A percentile compares a stretch with the other conserved stretches of the same genome.
These are phyloP conservation scores for Tinamus guttatus DNA, from an alignment of 2,113 vertebrate species.

Conservation along the genomic window DNA sequence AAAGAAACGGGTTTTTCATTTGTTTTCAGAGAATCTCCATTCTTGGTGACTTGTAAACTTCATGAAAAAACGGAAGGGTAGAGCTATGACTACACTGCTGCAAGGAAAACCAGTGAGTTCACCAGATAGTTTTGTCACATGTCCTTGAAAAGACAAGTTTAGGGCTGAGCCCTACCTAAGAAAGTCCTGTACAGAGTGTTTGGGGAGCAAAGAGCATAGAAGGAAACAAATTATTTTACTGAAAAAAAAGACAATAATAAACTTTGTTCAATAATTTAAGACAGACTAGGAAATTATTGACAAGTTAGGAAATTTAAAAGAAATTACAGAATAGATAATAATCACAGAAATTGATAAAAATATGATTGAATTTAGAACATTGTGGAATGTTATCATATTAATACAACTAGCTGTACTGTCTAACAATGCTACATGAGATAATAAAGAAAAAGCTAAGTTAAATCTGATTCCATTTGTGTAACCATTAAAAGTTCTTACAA, in stretches of 20 bases:
- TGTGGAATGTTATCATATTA: background rate
- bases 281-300: background rate
- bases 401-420: background rate
- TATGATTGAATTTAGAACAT: background rate
- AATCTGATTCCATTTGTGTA: background rate
- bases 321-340: background rate
- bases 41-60: background rate
- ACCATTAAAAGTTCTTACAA: conserved; percentile 23
- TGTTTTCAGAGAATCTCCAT: background rate
- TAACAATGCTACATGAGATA: background rate
- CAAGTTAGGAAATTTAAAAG: background rate
- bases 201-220: background rate
- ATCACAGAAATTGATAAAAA: background rate
- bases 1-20: background rate
- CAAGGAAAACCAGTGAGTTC: background rate
- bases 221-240: background rate
- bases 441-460: background rate
- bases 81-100: background rate
- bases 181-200: background rate
- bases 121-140: background rate
- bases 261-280: background rate
- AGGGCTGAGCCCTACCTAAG: background rate
- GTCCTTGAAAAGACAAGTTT: background rate
- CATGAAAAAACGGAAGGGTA: background rate
- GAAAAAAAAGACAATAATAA: background rate